These are phyloP conservation scores for Macrochelys suwanniensis DNA, from an alignment of 2,797 vertebrate genomes.

Conservation along the genomic window DNA sequence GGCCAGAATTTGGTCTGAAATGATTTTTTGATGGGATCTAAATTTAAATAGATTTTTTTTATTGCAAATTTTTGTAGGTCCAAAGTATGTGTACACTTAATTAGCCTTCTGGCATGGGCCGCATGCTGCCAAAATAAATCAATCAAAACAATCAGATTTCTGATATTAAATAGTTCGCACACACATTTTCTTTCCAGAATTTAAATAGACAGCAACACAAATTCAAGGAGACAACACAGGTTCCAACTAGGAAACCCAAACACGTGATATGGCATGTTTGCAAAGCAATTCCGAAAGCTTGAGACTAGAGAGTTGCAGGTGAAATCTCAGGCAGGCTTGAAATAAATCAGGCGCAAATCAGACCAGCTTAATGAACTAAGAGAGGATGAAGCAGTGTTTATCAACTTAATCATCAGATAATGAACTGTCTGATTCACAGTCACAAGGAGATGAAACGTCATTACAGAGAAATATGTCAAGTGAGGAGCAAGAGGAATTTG, in stretches of 20 bases:
- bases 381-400: constrained; percentile 48
- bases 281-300: neutral
- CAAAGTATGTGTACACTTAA: neutral
- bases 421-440: constrained; percentile 55
- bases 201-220: neutral
- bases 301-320: neutral
- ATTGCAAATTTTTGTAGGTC: neutral
- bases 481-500: neutral
- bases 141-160: neutral
- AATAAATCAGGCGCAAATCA: constrained; percentile 23
- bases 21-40: neutral
- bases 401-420: constrained; percentile 56
- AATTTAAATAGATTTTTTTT: neutral
- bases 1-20: neutral
- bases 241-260: neutral
- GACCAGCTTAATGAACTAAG: constrained; percentile 27
- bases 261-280: rapidly evolving
- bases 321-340: neutral
- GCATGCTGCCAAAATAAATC: neutral
- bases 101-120: neutral
- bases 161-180: neutral
- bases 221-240: neutral
- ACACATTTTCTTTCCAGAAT: neutral
- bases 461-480: neutral
- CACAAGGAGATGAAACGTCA: constrained; percentile 43